These are phyloP conservation scores for Drosophila recens DNA, from an alignment of 2,888 invertebrate species.

Conservation along the genomic window DNA sequence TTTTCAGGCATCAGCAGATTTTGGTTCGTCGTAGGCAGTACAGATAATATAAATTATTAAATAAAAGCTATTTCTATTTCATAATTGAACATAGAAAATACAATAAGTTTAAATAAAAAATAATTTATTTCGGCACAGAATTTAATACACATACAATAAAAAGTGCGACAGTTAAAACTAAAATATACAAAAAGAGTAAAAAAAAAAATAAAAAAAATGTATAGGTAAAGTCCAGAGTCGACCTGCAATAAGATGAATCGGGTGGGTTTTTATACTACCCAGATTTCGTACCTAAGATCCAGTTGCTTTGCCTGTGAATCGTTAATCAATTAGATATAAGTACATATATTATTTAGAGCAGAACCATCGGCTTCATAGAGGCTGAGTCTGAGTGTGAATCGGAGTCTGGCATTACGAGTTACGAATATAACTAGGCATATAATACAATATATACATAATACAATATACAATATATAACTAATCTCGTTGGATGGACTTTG, in stretches of 20 bases:
- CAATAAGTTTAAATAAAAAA: too few species aligned
- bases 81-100: too few species aligned
- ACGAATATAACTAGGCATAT: conserved; percentile 28
- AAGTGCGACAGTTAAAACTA: too few species aligned
- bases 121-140: too few species aligned
- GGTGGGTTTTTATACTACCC: background rate
- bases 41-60: too few species aligned
- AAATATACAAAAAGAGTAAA: too few species aligned
- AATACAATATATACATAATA: conserved; percentile 30
- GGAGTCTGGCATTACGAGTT: conserved; percentile 11
- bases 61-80: too few species aligned
- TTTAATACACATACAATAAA: too few species aligned
- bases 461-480: conserved; percentile 7
- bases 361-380: conserved; percentile 22
- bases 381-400: conserved; percentile 20
- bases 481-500: conserved; percentile 17
- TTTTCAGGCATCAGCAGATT: too few species aligned
- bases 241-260: conserved; percentile 2
- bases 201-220: background rate
- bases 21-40: too few species aligned
- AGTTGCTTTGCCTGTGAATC: background rate
- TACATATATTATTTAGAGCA: background rate
- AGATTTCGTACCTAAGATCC: background rate
- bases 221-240: background rate
- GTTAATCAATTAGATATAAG: background rate